phyloP scores from a whole-genome alignment of 1,140 invertebrate species.

The Hesperophylax magnus region DNA sequence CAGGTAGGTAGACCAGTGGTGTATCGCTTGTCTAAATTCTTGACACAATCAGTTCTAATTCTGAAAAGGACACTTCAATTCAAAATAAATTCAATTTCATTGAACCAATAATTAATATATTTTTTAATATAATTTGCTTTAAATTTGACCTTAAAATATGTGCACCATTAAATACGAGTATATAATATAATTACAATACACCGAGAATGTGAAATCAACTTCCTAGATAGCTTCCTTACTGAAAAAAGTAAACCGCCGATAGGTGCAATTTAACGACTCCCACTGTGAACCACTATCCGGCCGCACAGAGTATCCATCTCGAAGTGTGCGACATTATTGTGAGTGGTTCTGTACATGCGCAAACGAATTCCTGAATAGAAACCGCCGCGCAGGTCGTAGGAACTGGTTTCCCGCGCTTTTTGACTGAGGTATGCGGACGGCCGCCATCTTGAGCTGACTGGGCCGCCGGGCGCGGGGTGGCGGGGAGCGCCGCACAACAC shows the following conservation, averaged over 20 bases:
- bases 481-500: not conserved
- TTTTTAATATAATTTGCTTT: too few relatives aligned
- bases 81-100: too few relatives aligned
- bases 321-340: not conserved
- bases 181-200: too few relatives aligned
- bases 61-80: too few relatives aligned
- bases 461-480: not conserved
- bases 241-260: not conserved
- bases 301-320: not conserved
- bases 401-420: constrained; percentile 40
- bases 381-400: constrained; percentile 22
- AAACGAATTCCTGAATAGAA: constrained; percentile 36
- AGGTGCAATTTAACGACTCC: not conserved
- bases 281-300: not conserved
- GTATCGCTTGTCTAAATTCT: too few relatives aligned
- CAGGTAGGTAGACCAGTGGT: too few relatives aligned
- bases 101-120: too few relatives aligned
- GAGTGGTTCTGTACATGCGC: constrained; percentile 15
- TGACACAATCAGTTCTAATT: too few relatives aligned
- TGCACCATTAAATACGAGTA: too few relatives aligned
- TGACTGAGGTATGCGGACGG: constrained; percentile 28
- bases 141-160: too few relatives aligned
- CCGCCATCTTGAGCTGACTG: constrained; percentile 10
- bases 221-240: not conserved
- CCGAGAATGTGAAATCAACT: too few relatives aligned